phyloP scores from a whole-genome alignment of 2,113 vertebrate species.

The Coptodon bakossiorum region DNA sequence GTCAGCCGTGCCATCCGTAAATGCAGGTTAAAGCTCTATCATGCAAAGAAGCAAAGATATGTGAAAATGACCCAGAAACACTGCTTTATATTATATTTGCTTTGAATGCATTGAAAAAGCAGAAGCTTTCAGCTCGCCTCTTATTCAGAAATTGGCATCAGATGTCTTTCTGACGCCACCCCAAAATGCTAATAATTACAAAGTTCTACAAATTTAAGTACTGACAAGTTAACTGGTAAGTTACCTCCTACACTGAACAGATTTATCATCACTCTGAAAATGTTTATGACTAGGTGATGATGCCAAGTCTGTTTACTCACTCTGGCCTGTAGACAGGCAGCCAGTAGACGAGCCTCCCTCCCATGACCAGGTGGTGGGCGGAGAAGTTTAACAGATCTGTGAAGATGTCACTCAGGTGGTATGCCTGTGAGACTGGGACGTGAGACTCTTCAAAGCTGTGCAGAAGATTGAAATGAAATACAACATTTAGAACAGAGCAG shows the following conservation, averaged over 20 bases:
- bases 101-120: not conserved
- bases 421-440: constrained; percentile 84
- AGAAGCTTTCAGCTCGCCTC: not conserved
- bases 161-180: not conserved
- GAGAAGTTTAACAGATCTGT: constrained; percentile 91
- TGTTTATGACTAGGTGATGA: not conserved
- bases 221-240: not conserved
- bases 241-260: not conserved
- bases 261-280: not conserved
- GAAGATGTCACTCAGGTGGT: constrained; percentile 95
- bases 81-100: not conserved
- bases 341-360: constrained; percentile 95
- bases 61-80: not conserved
- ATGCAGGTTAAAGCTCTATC: not conserved
- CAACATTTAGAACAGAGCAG: not conserved
- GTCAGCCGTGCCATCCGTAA: not conserved
- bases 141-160: not conserved
- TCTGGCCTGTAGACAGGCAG: constrained; percentile 91
- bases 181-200: not conserved
- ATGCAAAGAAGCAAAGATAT: not conserved
- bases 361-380: constrained; percentile 81
- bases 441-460: constrained; percentile 81
- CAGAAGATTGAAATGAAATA: not conserved
- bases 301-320: constrained; percentile 69
- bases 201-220: not conserved